Conservation (phyloP, 2,113 vertebrate genomes). For the Sceloporus tristichus region DNA sequence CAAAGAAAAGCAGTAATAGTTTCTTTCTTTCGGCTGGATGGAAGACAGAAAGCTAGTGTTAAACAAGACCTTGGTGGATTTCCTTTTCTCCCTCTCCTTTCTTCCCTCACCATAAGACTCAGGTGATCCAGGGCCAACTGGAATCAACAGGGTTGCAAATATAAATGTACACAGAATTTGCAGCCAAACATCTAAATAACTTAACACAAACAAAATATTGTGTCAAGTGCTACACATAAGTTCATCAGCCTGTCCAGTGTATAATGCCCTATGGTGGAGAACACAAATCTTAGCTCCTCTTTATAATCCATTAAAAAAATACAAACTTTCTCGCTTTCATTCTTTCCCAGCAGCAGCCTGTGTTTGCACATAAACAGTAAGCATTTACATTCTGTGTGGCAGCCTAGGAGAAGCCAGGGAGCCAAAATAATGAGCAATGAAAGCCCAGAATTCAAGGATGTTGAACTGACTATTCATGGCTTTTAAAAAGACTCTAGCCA, state of each 20-base stretch:
- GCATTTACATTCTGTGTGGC: slow-evolving; percentile 20
- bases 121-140: neutral
- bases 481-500: slow-evolving; percentile 50
- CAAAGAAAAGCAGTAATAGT: neutral
- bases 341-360: slow-evolving; percentile 45
- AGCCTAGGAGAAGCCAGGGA: slow-evolving; percentile 67
- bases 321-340: slow-evolving; percentile 47
- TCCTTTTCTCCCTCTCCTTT: neutral
- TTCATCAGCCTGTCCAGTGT: neutral
- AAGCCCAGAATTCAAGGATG: slow-evolving; percentile 46
- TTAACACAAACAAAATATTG: slow-evolving; percentile 36
- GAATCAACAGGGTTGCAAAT: neutral
- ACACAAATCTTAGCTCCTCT: slow-evolving; percentile 41
- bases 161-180: neutral
- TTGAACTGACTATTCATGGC: slow-evolving; percentile 24
- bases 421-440: slow-evolving; percentile 59
- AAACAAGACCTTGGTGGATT: neutral
- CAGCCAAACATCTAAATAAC: slow-evolving; percentile 30
- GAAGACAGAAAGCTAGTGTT: neutral
- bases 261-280: slow-evolving; percentile 38
- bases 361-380: slow-evolving; percentile 71
- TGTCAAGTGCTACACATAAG: slow-evolving; percentile 39
- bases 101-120: neutral
- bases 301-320: slow-evolving; percentile 52
- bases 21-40: neutral